Evolutionary conservation across 2,113 vertebrate genomes (phyloP), one percentile per base, ranked within the genome.

Genomic region (Datnioides undecimradiatus): DNA sequence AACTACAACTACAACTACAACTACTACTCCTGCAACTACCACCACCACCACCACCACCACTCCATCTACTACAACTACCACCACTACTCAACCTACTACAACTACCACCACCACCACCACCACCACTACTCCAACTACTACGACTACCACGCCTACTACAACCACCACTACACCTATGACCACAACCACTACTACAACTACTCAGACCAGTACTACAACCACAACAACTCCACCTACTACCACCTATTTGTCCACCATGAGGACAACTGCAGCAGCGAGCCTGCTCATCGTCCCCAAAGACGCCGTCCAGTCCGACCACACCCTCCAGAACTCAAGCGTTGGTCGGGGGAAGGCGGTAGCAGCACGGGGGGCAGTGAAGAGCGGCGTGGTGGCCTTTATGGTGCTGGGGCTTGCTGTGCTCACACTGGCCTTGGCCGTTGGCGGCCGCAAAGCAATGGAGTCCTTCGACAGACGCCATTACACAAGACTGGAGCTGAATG

Each of bases 401-500:
- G 93, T 95, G 29, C 68, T 94, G 21, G 93, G 89, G 1, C 87
- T 94, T 1, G 87, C 90, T 13, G 72, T 91, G 60, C 88, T 95
- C 14, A 89, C 65, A 6, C 73, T 95, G 62, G 89, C 89, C 0
- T 17, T 95, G 36, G 91, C 93, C 0, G 45, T 93, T 0, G 90
- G 91, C 14, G 94, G 91, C 1, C 92, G 94, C 10, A 95, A 94
- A 48, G 95, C 94, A 3, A 89, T 95, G 94, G 94, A 95, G 88
- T 95, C 94, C 0, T 95, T 95, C 9, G 95, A 95, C 81, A 79
- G 94, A 11, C 93, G 95, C 2, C 95, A 95, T 64, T 95, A 95
- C 91, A 95, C 94, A 0, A 86, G 95, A 73, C 92, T 95, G 89
- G 95, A 95, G 85, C 94, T 95, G 12, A 95, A 95, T 10, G 95